These are phyloP conservation scores for Zonitis immaculata DNA, from an alignment of 2,888 invertebrate genomes.

Conservation along the genomic window DNA sequence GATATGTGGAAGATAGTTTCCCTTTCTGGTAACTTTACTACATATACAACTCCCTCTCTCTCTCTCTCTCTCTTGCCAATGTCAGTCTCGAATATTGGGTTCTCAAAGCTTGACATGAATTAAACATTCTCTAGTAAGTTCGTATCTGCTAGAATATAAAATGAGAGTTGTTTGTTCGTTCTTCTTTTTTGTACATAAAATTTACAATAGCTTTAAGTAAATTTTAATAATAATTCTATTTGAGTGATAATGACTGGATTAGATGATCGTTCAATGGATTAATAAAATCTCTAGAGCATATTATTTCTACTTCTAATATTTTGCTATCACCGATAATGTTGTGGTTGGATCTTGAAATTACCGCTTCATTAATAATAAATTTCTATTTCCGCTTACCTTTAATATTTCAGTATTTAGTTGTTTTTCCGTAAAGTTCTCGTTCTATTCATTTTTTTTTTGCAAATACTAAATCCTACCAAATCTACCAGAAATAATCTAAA, in stretches of 20 bases:
- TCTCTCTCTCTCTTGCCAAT: background rate
- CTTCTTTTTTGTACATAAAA: too few species aligned
- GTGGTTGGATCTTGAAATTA: constrained; percentile 29
- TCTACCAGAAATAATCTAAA: background rate
- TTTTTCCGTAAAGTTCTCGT: background rate
- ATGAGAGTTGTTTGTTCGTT: constrained; percentile 2
- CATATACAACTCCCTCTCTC: too few species aligned
- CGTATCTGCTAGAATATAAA: constrained; percentile 8
- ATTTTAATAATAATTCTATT: too few species aligned
- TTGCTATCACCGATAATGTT: constrained; percentile 25
- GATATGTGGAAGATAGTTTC: background rate
- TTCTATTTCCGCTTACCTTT: constrained; percentile 22
- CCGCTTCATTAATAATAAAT: constrained; percentile 33
- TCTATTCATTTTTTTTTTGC: background rate
- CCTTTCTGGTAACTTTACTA: too few species aligned
- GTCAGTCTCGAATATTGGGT: background rate
- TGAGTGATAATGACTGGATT: too few species aligned
- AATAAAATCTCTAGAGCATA: constrained; percentile 24
- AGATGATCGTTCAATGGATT: constrained; percentile 11
- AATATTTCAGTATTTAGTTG: constrained; percentile 10
- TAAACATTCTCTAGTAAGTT: constrained; percentile 18
- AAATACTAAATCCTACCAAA: background rate
- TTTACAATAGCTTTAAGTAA: too few species aligned
- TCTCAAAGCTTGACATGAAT: constrained; percentile 15
- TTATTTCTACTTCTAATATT: constrained; percentile 19